These are phyloP conservation scores for Trachelus iudaicus DNA, from an alignment of 2,888 invertebrate species.

Conservation along the genomic window DNA sequence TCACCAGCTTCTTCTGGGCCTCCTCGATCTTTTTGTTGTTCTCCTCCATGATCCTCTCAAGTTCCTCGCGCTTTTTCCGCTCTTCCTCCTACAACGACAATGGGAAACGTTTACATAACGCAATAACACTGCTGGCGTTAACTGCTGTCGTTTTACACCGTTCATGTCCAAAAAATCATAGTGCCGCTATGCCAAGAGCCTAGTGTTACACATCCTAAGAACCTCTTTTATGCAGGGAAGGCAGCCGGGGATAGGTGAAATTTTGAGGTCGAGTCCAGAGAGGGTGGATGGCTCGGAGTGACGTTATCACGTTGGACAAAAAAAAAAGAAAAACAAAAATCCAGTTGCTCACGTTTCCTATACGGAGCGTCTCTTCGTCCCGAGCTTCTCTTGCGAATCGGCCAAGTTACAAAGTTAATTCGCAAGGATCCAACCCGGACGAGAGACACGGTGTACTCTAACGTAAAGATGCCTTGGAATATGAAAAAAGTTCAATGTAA, in stretches of 20 bases:
- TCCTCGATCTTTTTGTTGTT: conserved; percentile 98
- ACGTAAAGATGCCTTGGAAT: not conserved
- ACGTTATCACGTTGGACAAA: conserved; percentile 28
- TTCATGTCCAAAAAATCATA: conserved; percentile 51
- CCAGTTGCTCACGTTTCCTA: not conserved
- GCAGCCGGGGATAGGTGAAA: conserved; percentile 39
- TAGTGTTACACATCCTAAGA: conserved; percentile 57
- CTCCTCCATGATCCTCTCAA: conserved; percentile 96
- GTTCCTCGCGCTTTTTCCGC: conserved; percentile 92
- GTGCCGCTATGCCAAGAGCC: conserved; percentile 56
- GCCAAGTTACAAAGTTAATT: not conserved
- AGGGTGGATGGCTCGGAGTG: conserved; percentile 49
- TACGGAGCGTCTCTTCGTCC: not conserved
- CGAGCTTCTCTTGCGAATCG: not conserved
- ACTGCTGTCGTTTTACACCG: conserved; percentile 31
- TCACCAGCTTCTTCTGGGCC: conserved; percentile 95
- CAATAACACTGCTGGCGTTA: conserved; percentile 32
- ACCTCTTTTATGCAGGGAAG: conserved; percentile 46
- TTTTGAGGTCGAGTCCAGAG: conserved; percentile 39
- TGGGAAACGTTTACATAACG: conserved; percentile 54
- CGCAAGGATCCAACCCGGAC: not conserved
- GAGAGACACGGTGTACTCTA: not conserved
- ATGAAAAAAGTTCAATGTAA: no score
- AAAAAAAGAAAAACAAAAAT: conserved; percentile 33
- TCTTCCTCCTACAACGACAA: conserved; percentile 92